These are phyloP conservation scores for Pangasius macronema DNA, from an alignment of 2,797 vertebrate genomes.

Conservation along the genomic window DNA sequence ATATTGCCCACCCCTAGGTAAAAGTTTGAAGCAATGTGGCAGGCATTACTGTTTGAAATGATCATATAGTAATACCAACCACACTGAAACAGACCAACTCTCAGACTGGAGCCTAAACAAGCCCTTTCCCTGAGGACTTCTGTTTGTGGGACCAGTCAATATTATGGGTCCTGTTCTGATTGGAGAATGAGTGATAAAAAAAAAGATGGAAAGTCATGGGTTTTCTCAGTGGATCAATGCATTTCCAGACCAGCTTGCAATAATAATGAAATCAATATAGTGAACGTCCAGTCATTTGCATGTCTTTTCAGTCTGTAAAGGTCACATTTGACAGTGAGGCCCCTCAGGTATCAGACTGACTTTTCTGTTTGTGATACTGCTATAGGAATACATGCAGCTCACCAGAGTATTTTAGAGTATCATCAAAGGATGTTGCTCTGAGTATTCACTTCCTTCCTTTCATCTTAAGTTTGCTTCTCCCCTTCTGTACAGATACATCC, in stretches of 20 bases:
- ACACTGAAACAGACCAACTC: background rate
- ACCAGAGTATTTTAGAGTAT: constrained; percentile 34
- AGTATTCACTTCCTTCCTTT: background rate
- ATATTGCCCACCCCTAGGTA: no score
- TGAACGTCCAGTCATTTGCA: constrained; percentile 47
- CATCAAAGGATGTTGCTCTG: constrained; percentile 23
- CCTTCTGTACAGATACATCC: background rate
- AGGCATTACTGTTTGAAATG: background rate
- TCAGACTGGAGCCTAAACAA: background rate
- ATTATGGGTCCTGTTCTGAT: constrained; percentile 9
- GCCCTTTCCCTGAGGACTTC: background rate
- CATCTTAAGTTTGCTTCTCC: constrained; percentile 4
- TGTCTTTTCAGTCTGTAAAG: constrained; percentile 55
- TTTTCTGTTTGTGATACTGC: constrained; percentile 28
- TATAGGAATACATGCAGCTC: constrained; percentile 28
- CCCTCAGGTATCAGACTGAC: constrained; percentile 40
- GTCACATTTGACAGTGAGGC: constrained; percentile 54
- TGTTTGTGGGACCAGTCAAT: constrained; percentile 6
- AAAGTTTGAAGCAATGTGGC: background rate
- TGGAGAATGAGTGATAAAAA: constrained; percentile 24
- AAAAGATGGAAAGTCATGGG: constrained; percentile 35
- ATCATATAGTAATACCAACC: background rate
- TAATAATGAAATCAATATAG: constrained; percentile 50
- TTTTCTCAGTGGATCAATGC: constrained; percentile 55
- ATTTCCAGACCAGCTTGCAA: constrained; percentile 48